Percentiles rank a stretch among this genome's conserved stretches.
phyloP scores from a whole-genome alignment of 2,797 vertebrate species.

The Pseudochirops corinnae region DNA sequence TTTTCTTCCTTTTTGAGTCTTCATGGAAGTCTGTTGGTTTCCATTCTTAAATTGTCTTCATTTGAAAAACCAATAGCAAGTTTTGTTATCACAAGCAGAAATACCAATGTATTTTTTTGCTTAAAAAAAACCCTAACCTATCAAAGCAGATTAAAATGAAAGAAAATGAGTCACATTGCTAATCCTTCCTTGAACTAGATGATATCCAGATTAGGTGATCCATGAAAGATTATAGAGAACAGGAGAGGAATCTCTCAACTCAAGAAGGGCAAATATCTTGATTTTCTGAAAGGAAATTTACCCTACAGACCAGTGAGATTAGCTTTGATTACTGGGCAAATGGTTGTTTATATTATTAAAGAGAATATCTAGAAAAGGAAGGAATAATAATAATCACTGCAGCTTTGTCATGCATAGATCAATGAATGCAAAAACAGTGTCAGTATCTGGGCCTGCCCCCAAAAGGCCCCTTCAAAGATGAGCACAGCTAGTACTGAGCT shows the following conservation, averaged over 20 bases:
- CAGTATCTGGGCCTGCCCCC: neutral
- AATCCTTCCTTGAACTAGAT: neutral
- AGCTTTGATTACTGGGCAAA: neutral
- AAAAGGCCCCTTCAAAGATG: neutral
- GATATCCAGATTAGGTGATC: neutral
- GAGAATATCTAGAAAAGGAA: neutral
- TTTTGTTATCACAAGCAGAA: neutral
- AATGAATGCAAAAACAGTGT: neutral
- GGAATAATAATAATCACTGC: neutral
- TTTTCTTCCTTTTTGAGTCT: neutral
- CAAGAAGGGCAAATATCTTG: neutral
- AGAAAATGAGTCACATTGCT: neutral
- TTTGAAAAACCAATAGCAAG: neutral
- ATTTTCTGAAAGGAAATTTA: neutral
- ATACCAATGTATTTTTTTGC: neutral
- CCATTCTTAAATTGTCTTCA: neutral
- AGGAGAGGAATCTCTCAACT: neutral
- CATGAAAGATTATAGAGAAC: neutral
- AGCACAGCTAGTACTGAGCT: neutral
- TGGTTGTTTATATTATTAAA: neutral
- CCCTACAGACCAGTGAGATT: neutral
- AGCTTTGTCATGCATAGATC: neutral
- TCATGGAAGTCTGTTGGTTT: accelerated
- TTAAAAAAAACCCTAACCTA: neutral
- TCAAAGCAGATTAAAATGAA: neutral